Percentiles rank a stretch among this genome's conserved stretches.
Evolutionary conservation across 2,113 vertebrate genomes (phyloP).

Genomic region (Tachuris rubrigastra): DNA sequence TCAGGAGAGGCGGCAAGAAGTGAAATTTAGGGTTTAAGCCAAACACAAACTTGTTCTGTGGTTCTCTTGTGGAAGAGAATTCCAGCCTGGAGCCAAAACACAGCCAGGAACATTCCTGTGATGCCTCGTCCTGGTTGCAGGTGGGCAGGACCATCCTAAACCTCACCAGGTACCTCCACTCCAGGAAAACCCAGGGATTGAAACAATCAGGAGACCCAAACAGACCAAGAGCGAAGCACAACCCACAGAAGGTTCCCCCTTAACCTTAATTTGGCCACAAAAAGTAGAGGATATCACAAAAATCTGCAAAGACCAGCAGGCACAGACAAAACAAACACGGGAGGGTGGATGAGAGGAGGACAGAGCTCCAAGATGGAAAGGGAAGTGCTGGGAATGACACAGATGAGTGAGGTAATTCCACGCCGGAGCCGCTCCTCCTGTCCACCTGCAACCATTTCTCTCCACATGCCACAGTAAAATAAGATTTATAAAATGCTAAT

Average conservation of each 20-base stretch:
- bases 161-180: neutral
- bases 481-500: slow-evolving; percentile 72
- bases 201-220: too few species aligned
- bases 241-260: neutral
- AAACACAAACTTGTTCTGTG: neutral
- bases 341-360: neutral
- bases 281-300: neutral
- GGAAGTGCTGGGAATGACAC: neutral
- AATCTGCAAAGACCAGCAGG: neutral
- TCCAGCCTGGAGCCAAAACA: neutral
- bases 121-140: fast-evolving
- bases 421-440: neutral
- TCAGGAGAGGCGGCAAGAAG: neutral
- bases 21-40: neutral
- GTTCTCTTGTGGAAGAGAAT: neutral
- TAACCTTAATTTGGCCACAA: fast-evolving
- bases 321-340: neutral
- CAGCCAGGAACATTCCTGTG: neutral
- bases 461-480: slow-evolving; percentile 46
- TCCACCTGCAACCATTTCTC: neutral
- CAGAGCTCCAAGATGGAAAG: neutral
- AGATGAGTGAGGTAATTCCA: neutral
- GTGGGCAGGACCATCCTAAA: neutral
- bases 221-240: neutral
- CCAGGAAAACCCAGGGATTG: neutral